Conservation (phyloP, 2,888 invertebrate species). For the Patella caerulea region DNA sequence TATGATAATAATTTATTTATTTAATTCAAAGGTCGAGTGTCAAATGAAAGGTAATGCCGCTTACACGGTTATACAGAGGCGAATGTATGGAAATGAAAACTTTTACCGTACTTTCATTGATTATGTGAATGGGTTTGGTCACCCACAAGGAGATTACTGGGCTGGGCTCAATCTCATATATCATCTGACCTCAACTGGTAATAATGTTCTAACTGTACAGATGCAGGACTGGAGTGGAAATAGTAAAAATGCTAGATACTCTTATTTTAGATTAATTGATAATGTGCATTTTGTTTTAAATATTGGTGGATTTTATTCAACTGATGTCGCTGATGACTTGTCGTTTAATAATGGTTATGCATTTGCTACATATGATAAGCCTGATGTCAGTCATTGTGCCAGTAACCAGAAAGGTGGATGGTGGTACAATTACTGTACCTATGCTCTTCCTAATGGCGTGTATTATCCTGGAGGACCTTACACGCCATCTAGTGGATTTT, state of each 20-base stretch:
- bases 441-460: constrained; percentile 53
- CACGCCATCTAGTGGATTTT: constrained; percentile 43
- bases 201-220: constrained; percentile 48
- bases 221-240: constrained; percentile 52
- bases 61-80: constrained; percentile 44
- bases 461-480: constrained; percentile 58
- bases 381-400: constrained; percentile 53
- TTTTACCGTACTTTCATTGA: constrained; percentile 38
- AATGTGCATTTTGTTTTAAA: constrained; percentile 38
- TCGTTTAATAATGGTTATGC: constrained; percentile 47
- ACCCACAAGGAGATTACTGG: constrained; percentile 47
- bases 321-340: constrained; percentile 52
- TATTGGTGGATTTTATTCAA: constrained; percentile 37
- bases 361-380: constrained; percentile 51
- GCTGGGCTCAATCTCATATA: constrained; percentile 49
- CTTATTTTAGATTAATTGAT: constrained; percentile 40
- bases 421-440: constrained; percentile 64
- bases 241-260: constrained; percentile 41
- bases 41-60: constrained; percentile 33
- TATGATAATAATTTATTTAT: background rate
- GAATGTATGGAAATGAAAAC: constrained; percentile 33
- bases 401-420: constrained; percentile 54
- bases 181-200: constrained; percentile 49
- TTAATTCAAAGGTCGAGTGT: constrained; percentile 31
- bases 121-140: constrained; percentile 51